phyloP scores from a whole-genome alignment of 2,113 vertebrate genomes.

The Hydropotes inermis region DNA sequence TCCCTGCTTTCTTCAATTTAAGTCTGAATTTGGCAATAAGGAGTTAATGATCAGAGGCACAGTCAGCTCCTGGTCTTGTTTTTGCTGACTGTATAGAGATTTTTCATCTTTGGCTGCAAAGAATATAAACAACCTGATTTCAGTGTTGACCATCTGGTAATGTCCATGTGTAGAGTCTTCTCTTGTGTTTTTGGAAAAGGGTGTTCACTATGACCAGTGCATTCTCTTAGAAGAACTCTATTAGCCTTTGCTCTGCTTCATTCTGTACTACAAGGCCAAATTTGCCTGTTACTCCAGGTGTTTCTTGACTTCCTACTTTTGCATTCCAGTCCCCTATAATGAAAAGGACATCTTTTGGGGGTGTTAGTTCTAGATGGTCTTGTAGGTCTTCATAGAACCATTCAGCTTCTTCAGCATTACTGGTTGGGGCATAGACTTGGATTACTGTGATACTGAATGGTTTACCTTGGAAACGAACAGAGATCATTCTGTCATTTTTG shows the following conservation, averaged over 20 bases:
- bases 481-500: background rate
- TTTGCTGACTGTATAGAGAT: background rate
- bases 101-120: background rate
- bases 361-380: background rate
- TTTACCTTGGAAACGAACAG: background rate
- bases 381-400: background rate
- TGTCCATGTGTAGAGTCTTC: background rate
- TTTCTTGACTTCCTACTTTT: background rate
- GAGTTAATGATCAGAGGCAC: background rate
- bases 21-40: background rate
- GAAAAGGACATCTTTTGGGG: background rate
- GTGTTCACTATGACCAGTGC: background rate
- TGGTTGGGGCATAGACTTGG: background rate
- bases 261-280: background rate
- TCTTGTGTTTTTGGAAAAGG: background rate
- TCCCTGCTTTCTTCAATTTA: background rate
- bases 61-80: background rate
- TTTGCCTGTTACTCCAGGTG: background rate
- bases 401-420: background rate
- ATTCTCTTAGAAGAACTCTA: background rate
- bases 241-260: background rate
- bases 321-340: background rate
- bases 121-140: background rate
- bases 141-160: background rate
- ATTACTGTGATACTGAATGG: background rate